phyloP scores from a whole-genome alignment of 2,888 invertebrate genomes.

The Metalampra italica region DNA sequence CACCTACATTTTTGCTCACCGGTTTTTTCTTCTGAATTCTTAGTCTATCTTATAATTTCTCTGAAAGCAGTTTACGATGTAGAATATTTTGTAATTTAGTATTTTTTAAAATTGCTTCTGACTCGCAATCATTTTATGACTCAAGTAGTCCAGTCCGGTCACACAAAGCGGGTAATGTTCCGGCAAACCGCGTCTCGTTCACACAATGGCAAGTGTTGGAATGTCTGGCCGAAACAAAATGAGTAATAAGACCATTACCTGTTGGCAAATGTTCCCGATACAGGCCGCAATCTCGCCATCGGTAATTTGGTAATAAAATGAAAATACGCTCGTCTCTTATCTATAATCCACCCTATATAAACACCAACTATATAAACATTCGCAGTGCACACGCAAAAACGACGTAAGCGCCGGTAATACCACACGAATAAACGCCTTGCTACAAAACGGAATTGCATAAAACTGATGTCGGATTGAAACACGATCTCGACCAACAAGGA shows the following conservation, averaged over 20 bases:
- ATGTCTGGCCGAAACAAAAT: constrained; percentile 49
- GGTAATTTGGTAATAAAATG: constrained; percentile 80
- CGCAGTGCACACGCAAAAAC: constrained; percentile 31
- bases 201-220: constrained; percentile 21
- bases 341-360: constrained; percentile 72
- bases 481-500: constrained; percentile 37
- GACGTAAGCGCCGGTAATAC: constrained; percentile 10
- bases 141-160: no score
- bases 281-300: constrained; percentile 63
- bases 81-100: no score
- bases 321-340: constrained; percentile 74
- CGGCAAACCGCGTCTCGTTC: not conserved
- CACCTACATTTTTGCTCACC: no score
- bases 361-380: constrained; percentile 70
- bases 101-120: no score
- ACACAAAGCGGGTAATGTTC: no score
- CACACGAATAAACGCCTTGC: constrained; percentile 24
- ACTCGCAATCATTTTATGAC: no score
- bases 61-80: no score
- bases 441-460: constrained; percentile 6
- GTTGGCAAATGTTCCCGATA: constrained; percentile 71
- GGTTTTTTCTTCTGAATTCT: no score
- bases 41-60: no score
- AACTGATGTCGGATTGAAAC: constrained; percentile 31
- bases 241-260: constrained; percentile 63